Evolutionary conservation across 2,888 invertebrate genomes (phyloP), one percentile per base, ranked within the genome.

Genomic region (Graphium colonna): DNA sequence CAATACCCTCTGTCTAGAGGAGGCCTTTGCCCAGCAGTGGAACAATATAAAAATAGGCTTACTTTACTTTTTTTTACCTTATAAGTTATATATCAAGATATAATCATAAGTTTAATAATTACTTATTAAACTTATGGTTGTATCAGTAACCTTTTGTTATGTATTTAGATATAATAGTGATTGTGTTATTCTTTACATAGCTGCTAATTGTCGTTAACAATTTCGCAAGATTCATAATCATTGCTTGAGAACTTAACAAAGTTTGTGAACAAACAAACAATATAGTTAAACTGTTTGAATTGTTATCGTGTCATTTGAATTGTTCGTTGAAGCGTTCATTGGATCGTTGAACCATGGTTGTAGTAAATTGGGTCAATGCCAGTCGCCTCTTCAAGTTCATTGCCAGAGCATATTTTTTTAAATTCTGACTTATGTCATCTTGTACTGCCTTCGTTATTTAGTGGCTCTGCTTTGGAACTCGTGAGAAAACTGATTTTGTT

Each of bases 261-360:
- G 36, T 26, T 39, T 40, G 49, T 33, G 49, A 44, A 49, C 10
- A 15, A 26, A 41, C 46, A 48, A 38, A 48, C 12, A 26, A 44
- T 51, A 44, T 43, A 51, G 51, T 31, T 52, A 3, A 36, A 13
- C 36, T 48, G 12, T 5, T 15, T 18, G 15, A 38, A 26, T 26
- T 33, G 33, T 45, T 10, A 44, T 33, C 9, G 13, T 50, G 33
- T 33, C 13, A 49, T 44, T 53, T 39, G 38, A 28, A 17, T 33
- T 41, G 54, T 48, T 31, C 53, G 44, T 3, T 16, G 56, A 58
- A 56, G 58, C 48, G 54, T 59, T 49, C 4, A 47, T 56, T 55
- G 49, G 77, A 69, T 69, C 75, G 71, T 69, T 77, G 77, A 80
- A 80, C 79, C 82, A 77, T 83, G 69, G 69, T 67, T 64, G 58